A percentile compares a stretch with the other conserved stretches of the same genome.
phyloP scores from a whole-genome alignment of 1,140 invertebrate genomes.

The Phthorimaea operculella region DNA sequence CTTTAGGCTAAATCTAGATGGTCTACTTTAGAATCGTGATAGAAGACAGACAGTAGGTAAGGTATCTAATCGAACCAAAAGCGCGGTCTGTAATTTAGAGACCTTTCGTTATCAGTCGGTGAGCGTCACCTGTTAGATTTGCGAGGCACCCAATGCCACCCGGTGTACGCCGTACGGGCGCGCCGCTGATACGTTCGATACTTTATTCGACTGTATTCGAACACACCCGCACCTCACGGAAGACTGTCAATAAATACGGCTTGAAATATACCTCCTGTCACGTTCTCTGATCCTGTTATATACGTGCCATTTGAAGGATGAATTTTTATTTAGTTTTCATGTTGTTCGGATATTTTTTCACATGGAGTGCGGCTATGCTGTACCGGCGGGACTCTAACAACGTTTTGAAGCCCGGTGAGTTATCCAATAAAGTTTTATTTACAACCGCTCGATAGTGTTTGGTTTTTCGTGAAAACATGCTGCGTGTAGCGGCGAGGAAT shows the following conservation, averaged over 20 bases:
- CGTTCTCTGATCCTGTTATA: conserved; percentile 53
- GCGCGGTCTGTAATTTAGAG: too few species aligned
- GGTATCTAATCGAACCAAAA: too few species aligned
- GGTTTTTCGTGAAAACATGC: not conserved
- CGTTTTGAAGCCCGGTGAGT: conserved; percentile 57
- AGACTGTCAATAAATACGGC: conserved; percentile 62
- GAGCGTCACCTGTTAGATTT: too few species aligned
- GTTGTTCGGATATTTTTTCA: conserved; percentile 51
- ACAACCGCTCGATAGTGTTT: not conserved
- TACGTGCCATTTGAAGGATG: conserved; percentile 54
- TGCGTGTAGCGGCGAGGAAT: too few species aligned
- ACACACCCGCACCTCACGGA: conserved; percentile 51
- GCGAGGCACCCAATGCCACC: conserved; percentile 50
- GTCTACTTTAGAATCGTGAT: too few species aligned
- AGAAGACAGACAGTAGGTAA: too few species aligned
- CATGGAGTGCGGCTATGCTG: conserved; percentile 46
- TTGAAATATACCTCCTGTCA: conserved; percentile 59
- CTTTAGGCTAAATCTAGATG: too few species aligned
- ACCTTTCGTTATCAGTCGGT: too few species aligned
- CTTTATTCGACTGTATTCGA: conserved; percentile 56
- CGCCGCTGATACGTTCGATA: conserved; percentile 59
- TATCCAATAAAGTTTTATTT: conserved; percentile 5
- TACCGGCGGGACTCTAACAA: conserved; percentile 54
- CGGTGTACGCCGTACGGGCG: conserved; percentile 34
- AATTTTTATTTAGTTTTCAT: conserved; percentile 61